These are phyloP conservation scores for Molorchus minor DNA, from an alignment of 2,888 invertebrate species.

Conservation along the genomic window DNA sequence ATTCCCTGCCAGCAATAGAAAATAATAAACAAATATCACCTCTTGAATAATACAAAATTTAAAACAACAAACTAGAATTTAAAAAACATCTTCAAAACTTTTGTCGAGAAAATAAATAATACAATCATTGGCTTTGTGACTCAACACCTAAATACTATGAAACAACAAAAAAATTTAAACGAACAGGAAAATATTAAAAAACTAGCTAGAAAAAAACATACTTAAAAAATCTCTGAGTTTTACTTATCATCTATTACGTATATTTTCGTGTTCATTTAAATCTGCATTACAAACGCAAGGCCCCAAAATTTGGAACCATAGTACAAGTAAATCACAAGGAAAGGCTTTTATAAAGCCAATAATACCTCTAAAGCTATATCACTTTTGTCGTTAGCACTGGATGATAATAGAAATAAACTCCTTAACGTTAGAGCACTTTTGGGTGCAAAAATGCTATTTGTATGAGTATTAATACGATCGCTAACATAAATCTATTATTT, in stretches of 20 bases:
- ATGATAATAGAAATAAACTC: background rate
- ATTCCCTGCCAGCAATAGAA: background rate
- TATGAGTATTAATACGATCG: conserved; percentile 1
- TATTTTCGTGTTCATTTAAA: conserved; percentile 14
- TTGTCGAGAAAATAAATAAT: conserved; percentile 29
- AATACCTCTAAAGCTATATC: conserved; percentile 22
- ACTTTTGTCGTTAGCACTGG: conserved; percentile 13
- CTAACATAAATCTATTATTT: conserved; percentile 3
- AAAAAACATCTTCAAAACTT: conserved; percentile 23
- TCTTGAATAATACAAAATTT: conserved; percentile 22
- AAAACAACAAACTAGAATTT: conserved; percentile 12
- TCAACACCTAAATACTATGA: conserved; percentile 25
- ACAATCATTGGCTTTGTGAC: conserved; percentile 26
- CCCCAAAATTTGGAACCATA: conserved; percentile 22
- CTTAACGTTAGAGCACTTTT: background rate
- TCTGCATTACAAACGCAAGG: conserved; percentile 14
- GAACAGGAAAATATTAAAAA: conserved; percentile 3
- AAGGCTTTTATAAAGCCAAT: conserved; percentile 27
- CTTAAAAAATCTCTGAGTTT: background rate
- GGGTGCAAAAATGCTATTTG: background rate
- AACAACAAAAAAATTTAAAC: conserved; percentile 12
- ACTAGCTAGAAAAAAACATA: background rate
- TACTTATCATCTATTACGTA: background rate
- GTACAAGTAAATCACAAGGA: conserved; percentile 25
- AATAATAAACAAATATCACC: conserved; percentile 26